Percentiles rank a stretch among this genome's conserved stretches.
These are phyloP conservation scores for Pygocentrus nattereri DNA, from an alignment of 2,797 vertebrate species.

Conservation along the genomic window DNA sequence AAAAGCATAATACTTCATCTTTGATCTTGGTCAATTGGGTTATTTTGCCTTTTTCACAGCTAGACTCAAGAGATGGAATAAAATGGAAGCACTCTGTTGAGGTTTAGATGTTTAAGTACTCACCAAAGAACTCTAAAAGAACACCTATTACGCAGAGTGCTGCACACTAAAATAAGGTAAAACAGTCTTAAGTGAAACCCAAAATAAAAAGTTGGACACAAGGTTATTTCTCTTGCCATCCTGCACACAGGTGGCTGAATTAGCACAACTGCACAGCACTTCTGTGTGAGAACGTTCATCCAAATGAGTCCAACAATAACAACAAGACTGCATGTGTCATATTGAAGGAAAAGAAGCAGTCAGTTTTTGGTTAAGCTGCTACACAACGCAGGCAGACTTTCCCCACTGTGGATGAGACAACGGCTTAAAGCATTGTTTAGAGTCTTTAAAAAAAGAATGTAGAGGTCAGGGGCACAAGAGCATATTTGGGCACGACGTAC, in stretches of 20 bases:
- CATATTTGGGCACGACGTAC: conserved; percentile 8
- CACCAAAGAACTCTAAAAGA: not conserved
- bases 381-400: too few species aligned
- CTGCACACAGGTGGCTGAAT: not conserved
- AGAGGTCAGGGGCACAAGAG: not conserved
- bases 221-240: conserved; percentile 22
- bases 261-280: too few species aligned
- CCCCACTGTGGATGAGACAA: too few species aligned
- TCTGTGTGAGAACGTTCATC: too few species aligned
- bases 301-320: too few species aligned
- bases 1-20: conserved; percentile 26
- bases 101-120: conserved; percentile 24
- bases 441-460: not conserved
- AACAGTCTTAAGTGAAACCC: not conserved
- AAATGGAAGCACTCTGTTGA: not conserved
- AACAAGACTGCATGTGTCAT: too few species aligned
- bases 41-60: conserved; percentile 8
- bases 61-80: too few species aligned
- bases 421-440: not conserved
- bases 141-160: not conserved
- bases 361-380: too few species aligned
- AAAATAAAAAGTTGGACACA: conserved; percentile 34
- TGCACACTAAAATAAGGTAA: conserved; percentile 36
- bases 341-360: too few species aligned
- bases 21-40: conserved; percentile 48